Evolutionary conservation across 2,797 vertebrate genomes (phyloP), one percentile per base, ranked within the genome.

Genomic region (Falco biarmicus): DNA sequence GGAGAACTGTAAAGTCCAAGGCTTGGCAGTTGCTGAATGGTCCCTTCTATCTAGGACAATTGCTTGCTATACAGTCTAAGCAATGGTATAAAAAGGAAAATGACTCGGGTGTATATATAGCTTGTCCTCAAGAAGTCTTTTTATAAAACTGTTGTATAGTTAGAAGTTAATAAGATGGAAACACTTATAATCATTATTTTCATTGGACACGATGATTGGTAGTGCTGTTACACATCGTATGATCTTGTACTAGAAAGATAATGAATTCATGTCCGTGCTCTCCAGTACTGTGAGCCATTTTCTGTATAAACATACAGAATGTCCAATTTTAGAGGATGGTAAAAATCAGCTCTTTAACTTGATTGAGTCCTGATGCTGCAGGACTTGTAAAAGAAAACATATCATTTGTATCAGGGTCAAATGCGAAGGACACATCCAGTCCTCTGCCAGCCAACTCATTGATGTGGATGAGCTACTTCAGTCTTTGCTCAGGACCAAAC

Each of bases 131-230:
- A 60, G 43, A 37, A 85, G 37, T 60, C 51, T 78, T 92, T 78
- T 68, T 59, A 15, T 78, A 76, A 65, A 78, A 89, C 31, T 63
- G 32, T 60, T 68, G 66, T 84, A 25, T 76, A 73, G 45, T 74
- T 69, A 93, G 43, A 95, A 89, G 37, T 63, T 90, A 86, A 71
- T 78, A 50, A 83, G 80, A 93, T 41, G 87, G 65, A 71, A 92
- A 88, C 21, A 20, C 37, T 89, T 84, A 20, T 20, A 84, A 90
- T 88, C 25, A 68, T 92, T 96, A n/a, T 94, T 93, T 91, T 53
- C 73, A 18, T 28, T 61, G 73, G 45, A 26, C 45, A n/a, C 83
- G 73, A 61, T 77, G 69, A 83, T 68, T 87, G 61, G 48, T 77
- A 59, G 37, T 26, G 37, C 18, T 77, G 31, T 50, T 84, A 76